Evolutionary conservation across 2,113 vertebrate genomes (phyloP), one percentile per base, ranked within the genome.

Genomic region (Ivindomyrus marchei): DNA sequence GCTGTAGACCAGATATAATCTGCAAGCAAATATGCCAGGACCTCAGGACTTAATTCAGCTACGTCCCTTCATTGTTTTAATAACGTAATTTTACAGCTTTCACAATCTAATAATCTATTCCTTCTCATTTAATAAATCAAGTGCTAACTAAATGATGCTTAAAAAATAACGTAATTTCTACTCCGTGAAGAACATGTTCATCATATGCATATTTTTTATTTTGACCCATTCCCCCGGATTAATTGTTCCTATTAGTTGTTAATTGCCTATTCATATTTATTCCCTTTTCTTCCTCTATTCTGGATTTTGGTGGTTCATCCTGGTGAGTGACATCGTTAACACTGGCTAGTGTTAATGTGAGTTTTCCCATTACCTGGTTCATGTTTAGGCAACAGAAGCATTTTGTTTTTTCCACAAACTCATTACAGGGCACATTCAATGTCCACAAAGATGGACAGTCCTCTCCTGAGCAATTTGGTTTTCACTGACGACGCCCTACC

Each of bases 131-230:
- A 85, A 85, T 85, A 46, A 47, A n/a, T 85, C 83, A 85, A 85
- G 83, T 1, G 21, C 83, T 85, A 85, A 85, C 83, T 47, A 85
- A 85, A 85, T 3, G 24, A 85, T 85, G 39, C 39, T 47, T 85
- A 80, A 80, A 80, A 42, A 39, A 39, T 31, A 15, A 77, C 9
- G 0, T 46, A 47, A 85, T 85, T 47, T 85, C 42, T 85, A 19
- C 83, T 47, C 45, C 83, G 5, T 85, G 39, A 45, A 85, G 8
- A 85, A 85, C 47, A 85, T 85, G 9, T n/a, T 47, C 83, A 85
- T 85, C 27, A 47, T 85, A n/a, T 85, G 83, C 83, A 47, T 85
- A n/a, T 85, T 80, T 80, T 80, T 80, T 80, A 80, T 80, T 80
- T 80, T 46, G 45, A 85, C 80, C 80, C 45, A 46, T 85, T 47